Conservation (phyloP, 2,797 vertebrate genomes). For the Chiloscyllium punctatum region DNA sequence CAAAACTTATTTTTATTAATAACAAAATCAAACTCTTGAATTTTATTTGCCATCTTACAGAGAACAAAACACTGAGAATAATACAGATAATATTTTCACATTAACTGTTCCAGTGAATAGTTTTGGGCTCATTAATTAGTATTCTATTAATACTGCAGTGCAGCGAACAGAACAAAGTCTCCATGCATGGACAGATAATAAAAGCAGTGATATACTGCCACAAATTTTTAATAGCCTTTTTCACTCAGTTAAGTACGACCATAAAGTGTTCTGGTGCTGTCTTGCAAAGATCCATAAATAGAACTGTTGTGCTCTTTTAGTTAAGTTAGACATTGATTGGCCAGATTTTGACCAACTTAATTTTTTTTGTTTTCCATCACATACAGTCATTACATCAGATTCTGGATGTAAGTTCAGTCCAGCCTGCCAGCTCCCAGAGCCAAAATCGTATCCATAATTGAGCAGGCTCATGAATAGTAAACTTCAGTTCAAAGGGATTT, state of each 20-base stretch:
- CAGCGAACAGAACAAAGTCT: slow-evolving; percentile 10
- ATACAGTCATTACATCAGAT: slow-evolving; percentile 18
- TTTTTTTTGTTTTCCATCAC: not conserved
- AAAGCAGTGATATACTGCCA: slow-evolving; percentile 22
- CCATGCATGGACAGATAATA: slow-evolving; percentile 15
- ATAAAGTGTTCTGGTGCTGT: not conserved
- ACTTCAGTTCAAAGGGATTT: not conserved
- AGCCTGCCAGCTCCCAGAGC: not conserved
- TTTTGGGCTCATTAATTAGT: not conserved
- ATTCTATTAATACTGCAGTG: not conserved
- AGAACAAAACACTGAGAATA: not conserved
- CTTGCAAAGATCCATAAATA: not conserved
- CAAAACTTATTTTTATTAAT: not conserved
- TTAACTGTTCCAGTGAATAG: slow-evolving; percentile 24
- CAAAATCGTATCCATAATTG: slow-evolving; percentile 11
- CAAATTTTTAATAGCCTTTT: slow-evolving; percentile 29
- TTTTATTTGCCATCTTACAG: not conserved
- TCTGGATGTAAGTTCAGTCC: not conserved
- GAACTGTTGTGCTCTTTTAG: not conserved
- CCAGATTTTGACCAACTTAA: not conserved
- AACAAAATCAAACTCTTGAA: not conserved
- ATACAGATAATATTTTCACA: not conserved
- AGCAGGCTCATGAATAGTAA: not conserved
- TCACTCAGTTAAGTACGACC: not conserved
- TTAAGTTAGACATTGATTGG: not conserved